Base-by-base conservation (phyloP, 2,797 vertebrate species). In the Argentina silus region DNA sequence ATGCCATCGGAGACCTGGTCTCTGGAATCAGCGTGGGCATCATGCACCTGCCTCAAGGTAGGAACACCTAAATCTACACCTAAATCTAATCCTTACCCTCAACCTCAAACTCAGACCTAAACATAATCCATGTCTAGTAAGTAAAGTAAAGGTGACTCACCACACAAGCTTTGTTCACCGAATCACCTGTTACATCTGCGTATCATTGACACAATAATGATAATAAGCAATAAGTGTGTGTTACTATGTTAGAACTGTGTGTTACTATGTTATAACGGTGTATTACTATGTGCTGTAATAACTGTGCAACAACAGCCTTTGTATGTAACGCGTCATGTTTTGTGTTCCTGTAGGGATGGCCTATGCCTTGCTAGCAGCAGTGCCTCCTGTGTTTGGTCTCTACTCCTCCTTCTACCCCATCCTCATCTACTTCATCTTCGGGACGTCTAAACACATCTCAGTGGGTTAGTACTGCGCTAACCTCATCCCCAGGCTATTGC, bases 11-110 rank as follows among this genome's bases (percentile, higher is more conserved):
- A 3, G 97, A 99, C 84, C 82, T 98, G 15, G 14, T 94, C 44
- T 96, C 97, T 0, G 97, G 97, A 55, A 89, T 99, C 91, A 98
- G 97, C 2, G 96, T 98, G 81, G 96, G 96, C 45, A 92, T 94
- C 88, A 91, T 94, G 91, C 92, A 93, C 27, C 73, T 93, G 43
- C 92, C 98, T 1, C 97, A 98, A 87, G 97, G 98, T 98, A 74
- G 88, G 87, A 10, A n/a, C n/a, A 2, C 53, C 53, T 17, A 17
- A 55, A 55, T 4, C 27, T 36, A 36, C 27, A 36, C 27, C 19
- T 55, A 27, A 60, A 60, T 27, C 4, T 27, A 60, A 60, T 12
- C 19, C 5, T 3, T 59, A 11, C 23, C 21, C 50, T 12, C 50
- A 8, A 51, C 10, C 11, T 51, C 15, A 51, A 15, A 51, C 50